A percentile compares a stretch with the other conserved stretches of the same genome.
These are phyloP conservation scores for Pleuronectes platessa DNA, from an alignment of 2,113 vertebrate species.

Conservation along the genomic window DNA sequence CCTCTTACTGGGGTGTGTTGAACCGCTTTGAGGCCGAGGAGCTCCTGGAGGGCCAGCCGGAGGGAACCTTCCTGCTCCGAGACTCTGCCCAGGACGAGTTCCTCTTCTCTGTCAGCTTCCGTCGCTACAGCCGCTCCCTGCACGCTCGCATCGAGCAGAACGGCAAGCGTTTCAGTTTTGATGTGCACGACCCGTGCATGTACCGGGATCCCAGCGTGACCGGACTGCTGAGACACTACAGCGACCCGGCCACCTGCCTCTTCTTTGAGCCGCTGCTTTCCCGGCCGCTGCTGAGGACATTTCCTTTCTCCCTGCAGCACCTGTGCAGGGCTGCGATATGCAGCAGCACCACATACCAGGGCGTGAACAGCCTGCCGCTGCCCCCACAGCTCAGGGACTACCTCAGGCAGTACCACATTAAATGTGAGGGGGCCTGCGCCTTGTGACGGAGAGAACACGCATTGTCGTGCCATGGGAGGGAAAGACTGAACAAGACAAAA, in stretches of 20 bases:
- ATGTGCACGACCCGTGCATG: constrained; percentile 95
- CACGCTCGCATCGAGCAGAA: constrained; percentile 97
- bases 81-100: constrained; percentile 97
- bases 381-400: constrained; percentile 92
- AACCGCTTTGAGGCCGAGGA: constrained; percentile 96
- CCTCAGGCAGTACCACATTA: constrained; percentile 95
- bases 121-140: constrained; percentile 96
- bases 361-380: constrained; percentile 88
- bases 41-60: constrained; percentile 94
- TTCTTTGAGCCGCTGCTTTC: constrained; percentile 97
- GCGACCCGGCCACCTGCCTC: constrained; percentile 94
- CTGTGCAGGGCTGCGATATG: constrained; percentile 94
- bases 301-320: constrained; percentile 94
- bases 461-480: neutral
- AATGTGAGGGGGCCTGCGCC: constrained; percentile 79
- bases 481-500: neutral
- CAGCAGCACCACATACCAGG: constrained; percentile 91
- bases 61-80: constrained; percentile 93
- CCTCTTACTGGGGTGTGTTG: constrained; percentile 97
- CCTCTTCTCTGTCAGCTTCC: constrained; percentile 96
- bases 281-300: constrained; percentile 90
- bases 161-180: constrained; percentile 96
- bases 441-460: constrained; percentile 39
- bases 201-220: constrained; percentile 94
- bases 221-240: constrained; percentile 93